Conservation (phyloP, 2,113 vertebrate species). For the Albula glossodonta region DNA sequence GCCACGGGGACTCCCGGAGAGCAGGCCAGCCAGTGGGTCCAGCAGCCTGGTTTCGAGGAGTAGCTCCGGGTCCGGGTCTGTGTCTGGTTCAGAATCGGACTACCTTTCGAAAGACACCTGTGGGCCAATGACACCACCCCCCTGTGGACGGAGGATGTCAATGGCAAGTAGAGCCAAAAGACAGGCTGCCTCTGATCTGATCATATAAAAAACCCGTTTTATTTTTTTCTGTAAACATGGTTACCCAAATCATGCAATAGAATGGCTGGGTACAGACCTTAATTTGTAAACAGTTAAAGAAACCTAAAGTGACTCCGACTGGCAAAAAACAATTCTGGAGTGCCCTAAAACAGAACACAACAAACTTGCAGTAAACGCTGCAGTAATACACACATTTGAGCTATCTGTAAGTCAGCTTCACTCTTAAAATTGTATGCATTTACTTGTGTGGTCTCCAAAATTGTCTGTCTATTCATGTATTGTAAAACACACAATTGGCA, state of each 20-base stretch:
- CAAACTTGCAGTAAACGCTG: neutral
- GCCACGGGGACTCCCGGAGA: conserved; percentile 75
- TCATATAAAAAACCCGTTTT: conserved; percentile 26
- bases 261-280: too few species aligned
- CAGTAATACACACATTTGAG: neutral
- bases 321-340: neutral
- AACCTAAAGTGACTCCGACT: neutral
- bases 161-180: conserved; percentile 78
- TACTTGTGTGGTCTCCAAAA: neutral
- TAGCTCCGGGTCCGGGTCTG: conserved; percentile 63
- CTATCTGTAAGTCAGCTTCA: neutral
- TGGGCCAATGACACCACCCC: conserved; percentile 67
- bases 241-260: neutral
- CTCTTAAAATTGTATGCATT: neutral
- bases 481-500: neutral
- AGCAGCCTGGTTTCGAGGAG: conserved; percentile 68
- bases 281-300: neutral
- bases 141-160: conserved; percentile 77
- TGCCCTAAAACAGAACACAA: neutral
- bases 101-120: conserved; percentile 63
- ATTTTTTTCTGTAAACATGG: neutral
- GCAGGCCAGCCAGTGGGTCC: conserved; percentile 68
- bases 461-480: too few species aligned
- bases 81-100: conserved; percentile 56
- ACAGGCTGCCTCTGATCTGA: conserved; percentile 36